Base-by-base conservation (phyloP, 2,888 invertebrate species). In the Allophyes oxyacanthae region DNA sequence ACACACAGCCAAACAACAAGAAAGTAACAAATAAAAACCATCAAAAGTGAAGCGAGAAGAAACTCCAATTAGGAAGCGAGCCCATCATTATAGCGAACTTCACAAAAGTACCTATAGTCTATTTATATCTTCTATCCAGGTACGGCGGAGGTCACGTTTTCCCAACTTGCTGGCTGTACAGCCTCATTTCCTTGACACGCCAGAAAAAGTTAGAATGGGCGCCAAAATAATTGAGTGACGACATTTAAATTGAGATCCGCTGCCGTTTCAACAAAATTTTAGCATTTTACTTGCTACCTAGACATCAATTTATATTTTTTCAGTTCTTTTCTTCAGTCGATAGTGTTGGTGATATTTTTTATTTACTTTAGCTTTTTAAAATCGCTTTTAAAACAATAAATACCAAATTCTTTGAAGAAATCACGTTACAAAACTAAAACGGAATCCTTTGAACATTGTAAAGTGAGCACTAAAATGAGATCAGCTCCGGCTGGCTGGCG, bases 81-180 rank as follows among this genome's bases (percentile, higher is more conserved):
- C 42, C 48, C 53, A 44, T 51, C 53, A 51, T 63, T 59, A 40
- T 25, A 20, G 15, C 2, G 8, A 49, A 59, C 44, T 67, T 58
- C 6, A 41, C 5, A 11, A 15, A 50, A 36, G 45, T 61, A 6
- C 6, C 0, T 37, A 38, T 32, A 44, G 6, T n/a, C 40, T 42
- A 11, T 52, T 9, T 51, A 45, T 52, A 40, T 30, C 28, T 32
- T 13, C 10, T 30, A 42, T 52, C 41, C 49, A 73, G 41, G 49
- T 57, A 55, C 13, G 43, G 6, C 36, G 36, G 33, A 64, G 36
- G 54, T 71, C 70, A 73, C 60, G 70, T 69, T 64, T 15, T 14
- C 15, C 38, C 43, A 62, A 55, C 69, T 62, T 51, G 26, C 50
- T 45, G 49, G 59, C 49, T 52, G 41, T 49, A 41, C 9, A 30